A percentile compares a stretch with the other conserved stretches of the same genome.
phyloP scores from a whole-genome alignment of 2,797 vertebrate species.

The Syngnathus rostellatus region DNA sequence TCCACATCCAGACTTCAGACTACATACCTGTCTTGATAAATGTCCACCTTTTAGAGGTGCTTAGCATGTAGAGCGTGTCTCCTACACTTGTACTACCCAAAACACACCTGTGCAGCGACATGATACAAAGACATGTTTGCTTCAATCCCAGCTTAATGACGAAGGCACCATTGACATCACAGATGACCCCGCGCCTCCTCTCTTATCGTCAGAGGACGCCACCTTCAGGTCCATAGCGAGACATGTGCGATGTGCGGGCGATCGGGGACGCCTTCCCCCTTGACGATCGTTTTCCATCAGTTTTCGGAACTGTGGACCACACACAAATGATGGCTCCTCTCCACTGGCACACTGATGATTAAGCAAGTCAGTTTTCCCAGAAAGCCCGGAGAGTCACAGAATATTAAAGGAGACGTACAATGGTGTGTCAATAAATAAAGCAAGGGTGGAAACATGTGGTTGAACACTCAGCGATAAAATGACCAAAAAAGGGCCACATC shows the following conservation, averaged over 20 bases:
- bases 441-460: constrained; percentile 35
- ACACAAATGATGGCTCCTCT: constrained; percentile 71
- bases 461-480: constrained; percentile 36
- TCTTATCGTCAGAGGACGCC: constrained; percentile 14
- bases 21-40: constrained; percentile 41
- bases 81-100: constrained; percentile 17
- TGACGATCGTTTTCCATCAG: constrained; percentile 75
- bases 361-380: constrained; percentile 67
- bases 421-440: constrained; percentile 58
- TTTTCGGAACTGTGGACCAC: constrained; percentile 73
- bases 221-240: constrained; percentile 35
- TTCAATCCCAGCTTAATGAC: constrained; percentile 17
- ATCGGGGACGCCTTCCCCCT: constrained; percentile 49
- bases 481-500: neutral
- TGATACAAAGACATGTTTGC: constrained; percentile 10
- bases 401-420: constrained; percentile 58
- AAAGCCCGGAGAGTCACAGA: constrained; percentile 55
- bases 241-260: constrained; percentile 51
- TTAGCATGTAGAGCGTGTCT: constrained; percentile 39
- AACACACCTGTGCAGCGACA: constrained; percentile 42
- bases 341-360: constrained; percentile 58
- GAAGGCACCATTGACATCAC: constrained; percentile 26
- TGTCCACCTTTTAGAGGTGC: constrained; percentile 34
- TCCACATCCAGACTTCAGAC: constrained; percentile 11
- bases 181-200: constrained; percentile 19